phyloP scores from a whole-genome alignment of 2,888 invertebrate species.

The Drosophila meridionalis region DNA sequence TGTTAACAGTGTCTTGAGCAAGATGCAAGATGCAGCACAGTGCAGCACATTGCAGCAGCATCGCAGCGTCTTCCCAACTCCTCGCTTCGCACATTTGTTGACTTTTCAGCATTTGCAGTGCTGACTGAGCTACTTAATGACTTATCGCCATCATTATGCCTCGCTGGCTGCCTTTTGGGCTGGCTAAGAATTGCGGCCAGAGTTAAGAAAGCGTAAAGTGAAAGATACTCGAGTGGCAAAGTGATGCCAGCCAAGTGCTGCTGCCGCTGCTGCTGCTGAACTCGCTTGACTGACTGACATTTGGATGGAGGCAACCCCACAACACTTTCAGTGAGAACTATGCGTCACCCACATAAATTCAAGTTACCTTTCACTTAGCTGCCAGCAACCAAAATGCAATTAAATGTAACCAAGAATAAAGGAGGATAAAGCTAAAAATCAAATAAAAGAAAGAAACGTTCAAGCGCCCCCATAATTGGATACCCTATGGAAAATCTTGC shows the following conservation, averaged over 20 bases:
- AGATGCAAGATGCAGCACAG: slow-evolving; percentile 22
- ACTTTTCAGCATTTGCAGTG: slow-evolving; percentile 48
- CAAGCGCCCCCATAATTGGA: neutral
- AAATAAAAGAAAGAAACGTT: neutral
- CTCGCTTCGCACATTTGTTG: slow-evolving; percentile 31
- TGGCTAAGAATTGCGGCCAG: slow-evolving; percentile 56
- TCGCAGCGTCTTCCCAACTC: neutral
- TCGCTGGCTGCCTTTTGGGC: slow-evolving; percentile 53
- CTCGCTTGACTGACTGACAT: slow-evolving; percentile 29
- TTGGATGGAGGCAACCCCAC: slow-evolving; percentile 36
- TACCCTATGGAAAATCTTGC: neutral
- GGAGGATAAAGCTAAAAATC: neutral
- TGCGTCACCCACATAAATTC: slow-evolving; percentile 60
- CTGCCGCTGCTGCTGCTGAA: slow-evolving; percentile 11
- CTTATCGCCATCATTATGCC: slow-evolving; percentile 72
- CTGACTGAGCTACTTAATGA: slow-evolving; percentile 72
- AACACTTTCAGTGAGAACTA: slow-evolving; percentile 43
- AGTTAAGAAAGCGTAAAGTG: slow-evolving; percentile 71
- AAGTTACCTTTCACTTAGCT: slow-evolving; percentile 59
- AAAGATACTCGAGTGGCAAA: slow-evolving; percentile 59
- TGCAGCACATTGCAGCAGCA: neutral
- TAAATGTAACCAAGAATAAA: slow-evolving; percentile 39
- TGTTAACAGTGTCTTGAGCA: slow-evolving; percentile 27
- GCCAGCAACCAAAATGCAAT: slow-evolving; percentile 56
- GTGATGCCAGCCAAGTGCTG: slow-evolving; percentile 61